Percentiles rank a stretch among this genome's conserved stretches.
phyloP scores from a whole-genome alignment of 2,113 vertebrate species.

The Aegithalos caudatus region DNA sequence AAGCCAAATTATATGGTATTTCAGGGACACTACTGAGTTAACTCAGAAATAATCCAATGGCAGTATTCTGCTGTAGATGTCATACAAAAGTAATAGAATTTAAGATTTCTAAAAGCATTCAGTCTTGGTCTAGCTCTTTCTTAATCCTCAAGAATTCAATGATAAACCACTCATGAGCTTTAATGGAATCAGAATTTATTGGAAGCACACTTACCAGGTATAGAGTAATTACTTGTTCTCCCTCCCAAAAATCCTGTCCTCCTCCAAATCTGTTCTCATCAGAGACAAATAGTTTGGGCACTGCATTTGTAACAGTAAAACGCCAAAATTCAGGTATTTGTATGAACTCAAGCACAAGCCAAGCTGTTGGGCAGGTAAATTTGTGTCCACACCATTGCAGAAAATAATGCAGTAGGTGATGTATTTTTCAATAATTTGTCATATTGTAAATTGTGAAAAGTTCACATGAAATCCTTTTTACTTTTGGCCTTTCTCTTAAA shows the following conservation, averaged over 20 bases:
- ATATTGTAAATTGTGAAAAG: not conserved
- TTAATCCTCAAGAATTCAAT: not conserved
- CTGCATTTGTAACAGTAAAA: not conserved
- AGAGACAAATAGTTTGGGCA: not conserved
- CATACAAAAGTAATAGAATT: not conserved
- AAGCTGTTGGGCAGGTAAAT: not conserved
- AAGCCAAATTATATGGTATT: not conserved
- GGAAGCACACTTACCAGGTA: not conserved
- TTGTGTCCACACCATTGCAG: not conserved
- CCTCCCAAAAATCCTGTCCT: not conserved
- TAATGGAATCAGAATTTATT: not conserved
- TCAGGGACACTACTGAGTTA: not conserved
- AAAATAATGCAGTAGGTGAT: not conserved
- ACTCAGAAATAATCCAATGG: not conserved
- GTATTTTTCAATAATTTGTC: not conserved
- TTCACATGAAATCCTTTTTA: not conserved
- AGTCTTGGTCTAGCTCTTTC: not conserved
- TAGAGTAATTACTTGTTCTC: not conserved
- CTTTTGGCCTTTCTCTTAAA: not conserved
- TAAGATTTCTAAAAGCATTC: not conserved
- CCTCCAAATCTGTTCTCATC: not conserved
- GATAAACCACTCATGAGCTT: not conserved
- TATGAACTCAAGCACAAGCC: not conserved
- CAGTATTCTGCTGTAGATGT: not conserved
- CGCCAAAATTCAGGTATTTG: accelerated